These are phyloP conservation scores for Leptodactylus fuscus DNA, from an alignment of 2,113 vertebrate species.

Conservation along the genomic window DNA sequence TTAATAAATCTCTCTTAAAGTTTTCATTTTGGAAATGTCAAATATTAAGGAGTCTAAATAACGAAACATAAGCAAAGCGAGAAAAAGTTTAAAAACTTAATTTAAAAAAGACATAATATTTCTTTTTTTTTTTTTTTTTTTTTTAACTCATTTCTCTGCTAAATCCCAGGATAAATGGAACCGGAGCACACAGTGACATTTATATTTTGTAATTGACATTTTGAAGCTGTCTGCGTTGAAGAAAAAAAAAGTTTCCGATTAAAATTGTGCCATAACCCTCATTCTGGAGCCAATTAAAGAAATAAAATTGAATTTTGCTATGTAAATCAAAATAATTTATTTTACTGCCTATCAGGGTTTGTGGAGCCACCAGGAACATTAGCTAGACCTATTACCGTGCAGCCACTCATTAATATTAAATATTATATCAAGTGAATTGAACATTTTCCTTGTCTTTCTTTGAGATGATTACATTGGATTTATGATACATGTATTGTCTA, in stretches of 20 bases:
- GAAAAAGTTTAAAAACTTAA: background rate
- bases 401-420: slow-evolving; percentile 47
- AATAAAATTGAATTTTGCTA: slow-evolving; percentile 42
- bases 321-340: slow-evolving; percentile 54
- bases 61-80: background rate
- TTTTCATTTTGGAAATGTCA: background rate
- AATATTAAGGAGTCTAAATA: background rate
- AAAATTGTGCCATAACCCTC: slow-evolving; percentile 36
- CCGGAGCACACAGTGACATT: slow-evolving; percentile 11
- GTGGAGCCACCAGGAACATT: slow-evolving; percentile 39
- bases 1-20: too few species aligned
- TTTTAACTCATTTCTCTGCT: slow-evolving; percentile 2
- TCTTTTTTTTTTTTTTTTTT: slow-evolving; percentile 14
- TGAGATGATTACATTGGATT: slow-evolving; percentile 39
- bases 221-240: slow-evolving; percentile 25
- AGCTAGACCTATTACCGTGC: slow-evolving; percentile 31
- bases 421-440: slow-evolving; percentile 24
- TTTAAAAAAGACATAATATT: background rate
- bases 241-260: slow-evolving; percentile 35
- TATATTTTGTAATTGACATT: slow-evolving; percentile 41
- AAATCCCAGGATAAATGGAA: slow-evolving; percentile 29
- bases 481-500: slow-evolving; percentile 46
- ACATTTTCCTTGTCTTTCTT: slow-evolving; percentile 47
- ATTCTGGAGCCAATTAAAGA: slow-evolving; percentile 42
- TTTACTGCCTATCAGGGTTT: slow-evolving; percentile 38